Evolutionary conservation across 1,140 invertebrate species (phyloP).

Genomic region (Bombus pyrosoma): DNA sequence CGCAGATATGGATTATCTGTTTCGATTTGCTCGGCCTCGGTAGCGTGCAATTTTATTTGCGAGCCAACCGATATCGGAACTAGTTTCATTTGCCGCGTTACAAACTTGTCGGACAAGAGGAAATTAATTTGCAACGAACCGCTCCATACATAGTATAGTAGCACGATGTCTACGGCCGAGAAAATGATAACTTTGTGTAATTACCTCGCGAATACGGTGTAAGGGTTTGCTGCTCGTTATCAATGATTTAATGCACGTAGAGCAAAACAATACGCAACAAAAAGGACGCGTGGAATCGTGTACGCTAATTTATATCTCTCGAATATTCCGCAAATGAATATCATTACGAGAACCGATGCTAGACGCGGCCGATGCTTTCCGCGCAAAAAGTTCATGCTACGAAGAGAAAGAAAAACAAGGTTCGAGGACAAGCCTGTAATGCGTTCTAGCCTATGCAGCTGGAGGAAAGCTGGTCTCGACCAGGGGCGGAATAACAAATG

Average conservation of each 20-base stretch:
- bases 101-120: neutral
- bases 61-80: neutral
- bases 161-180: neutral
- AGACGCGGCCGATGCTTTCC: slow-evolving; percentile 1
- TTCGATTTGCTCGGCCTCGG: neutral
- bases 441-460: slow-evolving; percentile 2
- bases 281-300: neutral
- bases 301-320: slow-evolving; percentile 34
- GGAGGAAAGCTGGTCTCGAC: slow-evolving; percentile 45
- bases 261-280: slow-evolving; percentile 33
- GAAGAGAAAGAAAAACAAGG: slow-evolving; percentile 4
- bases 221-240: slow-evolving; percentile 22
- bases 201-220: slow-evolving; percentile 30
- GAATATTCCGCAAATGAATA: slow-evolving; percentile 13
- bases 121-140: slow-evolving; percentile 34
- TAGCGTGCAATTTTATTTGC: neutral
- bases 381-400: neutral
- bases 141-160: neutral
- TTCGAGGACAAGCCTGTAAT: neutral
- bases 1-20: slow-evolving; percentile 38
- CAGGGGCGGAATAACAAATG: slow-evolving; percentile 75
- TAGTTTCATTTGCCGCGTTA: neutral
- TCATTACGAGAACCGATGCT: neutral
- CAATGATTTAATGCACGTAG: slow-evolving; percentile 41
- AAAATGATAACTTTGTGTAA: slow-evolving; percentile 50